phyloP scores from a whole-genome alignment of 2,113 vertebrate species.

The Antechinus flavipes region DNA sequence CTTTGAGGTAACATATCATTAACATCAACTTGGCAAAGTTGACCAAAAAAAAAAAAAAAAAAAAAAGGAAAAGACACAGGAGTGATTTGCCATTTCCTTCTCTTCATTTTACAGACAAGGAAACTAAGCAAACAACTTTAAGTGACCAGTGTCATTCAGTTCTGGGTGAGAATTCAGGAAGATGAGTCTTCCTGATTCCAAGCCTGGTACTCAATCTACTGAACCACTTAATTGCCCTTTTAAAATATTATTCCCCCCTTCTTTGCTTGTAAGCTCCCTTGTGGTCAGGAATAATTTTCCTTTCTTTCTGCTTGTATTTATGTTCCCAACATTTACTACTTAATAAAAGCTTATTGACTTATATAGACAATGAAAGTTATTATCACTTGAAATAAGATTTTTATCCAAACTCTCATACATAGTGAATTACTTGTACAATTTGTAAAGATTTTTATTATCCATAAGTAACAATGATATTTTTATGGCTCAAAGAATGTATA shows the following conservation, averaged over 20 bases:
- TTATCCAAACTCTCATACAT: background rate
- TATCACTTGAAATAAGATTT: slow-evolving; percentile 14
- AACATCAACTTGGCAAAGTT: background rate
- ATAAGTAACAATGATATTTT: background rate
- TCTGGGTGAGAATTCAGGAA: background rate
- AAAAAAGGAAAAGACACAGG: background rate
- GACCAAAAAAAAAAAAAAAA: background rate
- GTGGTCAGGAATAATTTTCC: background rate
- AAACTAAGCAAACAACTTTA: background rate
- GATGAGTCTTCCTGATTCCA: background rate
- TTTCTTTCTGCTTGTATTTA: background rate
- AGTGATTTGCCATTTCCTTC: background rate
- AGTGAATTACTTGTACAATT: background rate
- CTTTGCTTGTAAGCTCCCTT: background rate
- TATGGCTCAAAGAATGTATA: background rate
- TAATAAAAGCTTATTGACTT: background rate
- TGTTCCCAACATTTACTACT: background rate
- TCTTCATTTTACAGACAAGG: background rate
- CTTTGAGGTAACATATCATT: background rate
- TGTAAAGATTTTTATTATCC: slow-evolving; percentile 5
- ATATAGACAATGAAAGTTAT: background rate
- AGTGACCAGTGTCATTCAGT: background rate
- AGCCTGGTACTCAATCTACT: background rate
- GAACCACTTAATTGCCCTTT: background rate
- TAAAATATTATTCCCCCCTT: background rate